Evolutionary conservation across 2,888 invertebrate species (phyloP), one percentile per base, ranked within the genome.

Genomic region (Agriopis leucophaearia): DNA sequence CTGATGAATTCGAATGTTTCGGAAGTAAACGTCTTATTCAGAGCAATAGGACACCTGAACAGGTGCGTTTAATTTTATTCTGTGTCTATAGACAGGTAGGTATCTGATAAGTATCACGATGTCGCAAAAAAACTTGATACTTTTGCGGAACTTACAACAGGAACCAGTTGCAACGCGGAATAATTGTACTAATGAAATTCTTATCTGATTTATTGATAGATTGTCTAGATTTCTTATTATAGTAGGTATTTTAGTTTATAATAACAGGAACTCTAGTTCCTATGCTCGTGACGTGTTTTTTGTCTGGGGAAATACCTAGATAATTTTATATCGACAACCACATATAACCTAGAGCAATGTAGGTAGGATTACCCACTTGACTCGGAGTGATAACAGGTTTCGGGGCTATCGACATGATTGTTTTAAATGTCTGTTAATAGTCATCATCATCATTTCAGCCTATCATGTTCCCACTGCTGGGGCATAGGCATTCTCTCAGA

Each of bases 91-190:
- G 35, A 0, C 40, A 40, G 44, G 45, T n/a, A 27, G 35, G 36
- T 55, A 16, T 38, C 40, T 16, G 38, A 51, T n/a, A n/a, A 45
- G 56, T 55, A 67, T 62, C 60, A 67, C 51, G 54, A 40, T 71
- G 69, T 62, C 60, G 69, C 65, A 67, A 71, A 48, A n/a, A 70
- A 67, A 66, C 69, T 73, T 63, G 61, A 62, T 54, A 62, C 55
- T 64, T 70, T 66, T 69, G 69, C 81, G 83, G 84, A 83, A 81
- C 74, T 81, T 56, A 74, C 71, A 75, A 71, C 71, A 80, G 84
- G 81, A 82, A 83, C 74, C 60, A 67, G 66, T 50, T 9, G 66
- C 64, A 64, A 72, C 62, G 63, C 74, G 81, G 81, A 81, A 82
- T 69, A 48, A 72, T 68, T 64, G 62, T 56, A 42, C 27, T 18